phyloP scores from a whole-genome alignment of 2,888 invertebrate genomes.

The Macropis europaea region DNA sequence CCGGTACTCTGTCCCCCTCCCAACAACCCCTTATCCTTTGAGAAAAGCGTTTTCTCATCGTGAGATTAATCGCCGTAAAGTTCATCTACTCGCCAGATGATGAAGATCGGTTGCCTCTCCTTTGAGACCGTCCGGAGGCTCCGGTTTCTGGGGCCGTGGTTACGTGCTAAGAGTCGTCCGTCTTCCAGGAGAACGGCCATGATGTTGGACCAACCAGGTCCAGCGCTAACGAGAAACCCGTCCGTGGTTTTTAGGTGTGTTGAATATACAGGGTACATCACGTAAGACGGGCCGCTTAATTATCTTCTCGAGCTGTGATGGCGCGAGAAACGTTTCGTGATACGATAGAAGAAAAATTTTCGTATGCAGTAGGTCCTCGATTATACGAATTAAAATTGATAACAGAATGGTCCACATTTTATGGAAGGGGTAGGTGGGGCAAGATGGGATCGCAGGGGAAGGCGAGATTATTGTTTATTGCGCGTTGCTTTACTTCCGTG shows the following conservation, averaged over 20 bases:
- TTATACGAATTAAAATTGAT: too few species aligned
- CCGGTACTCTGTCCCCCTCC: constrained; percentile 20
- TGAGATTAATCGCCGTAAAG: constrained; percentile 58
- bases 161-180: constrained; percentile 38
- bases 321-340: too few species aligned
- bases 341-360: too few species aligned
- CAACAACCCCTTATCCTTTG: constrained; percentile 35
- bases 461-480: too few species aligned
- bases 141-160: constrained; percentile 16
- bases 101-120: constrained; percentile 55
- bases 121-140: constrained; percentile 36
- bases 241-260: not conserved
- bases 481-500: too few species aligned
- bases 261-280: not conserved
- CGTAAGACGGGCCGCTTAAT: too few species aligned
- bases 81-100: constrained; percentile 42
- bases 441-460: too few species aligned
- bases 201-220: constrained; percentile 8
- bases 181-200: constrained; percentile 25
- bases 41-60: constrained; percentile 46
- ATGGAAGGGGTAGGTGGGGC: too few species aligned
- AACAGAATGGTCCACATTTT: too few species aligned
- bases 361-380: too few species aligned
- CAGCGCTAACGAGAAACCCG: not conserved
- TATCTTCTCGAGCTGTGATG: too few species aligned